These are phyloP conservation scores for Hypsopygia costalis DNA, from an alignment of 2,888 invertebrate species.

Conservation along the genomic window DNA sequence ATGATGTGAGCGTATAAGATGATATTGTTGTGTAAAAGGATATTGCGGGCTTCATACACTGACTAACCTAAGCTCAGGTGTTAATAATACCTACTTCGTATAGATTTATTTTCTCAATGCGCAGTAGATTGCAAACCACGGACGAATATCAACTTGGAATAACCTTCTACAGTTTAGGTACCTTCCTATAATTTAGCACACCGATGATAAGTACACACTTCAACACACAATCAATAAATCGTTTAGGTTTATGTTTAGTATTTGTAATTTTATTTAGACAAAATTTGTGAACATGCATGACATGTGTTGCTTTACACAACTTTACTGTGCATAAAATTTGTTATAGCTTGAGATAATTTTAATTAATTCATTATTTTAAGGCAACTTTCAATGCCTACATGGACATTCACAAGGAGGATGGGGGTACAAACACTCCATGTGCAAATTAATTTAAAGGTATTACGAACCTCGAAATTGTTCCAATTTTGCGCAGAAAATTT, in stretches of 20 bases:
- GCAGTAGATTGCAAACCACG: slow-evolving; percentile 1
- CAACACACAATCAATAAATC: slow-evolving; percentile 13
- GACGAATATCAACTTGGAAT: background rate
- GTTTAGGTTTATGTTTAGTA: slow-evolving; percentile 13
- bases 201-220: slow-evolving; percentile 14
- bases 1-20: slow-evolving; percentile 12
- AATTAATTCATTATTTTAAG: slow-evolving; percentile 37
- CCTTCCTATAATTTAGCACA: background rate
- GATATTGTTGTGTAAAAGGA: slow-evolving; percentile 13
- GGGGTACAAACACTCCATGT: slow-evolving; percentile 76
- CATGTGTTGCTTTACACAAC: slow-evolving; percentile 41
- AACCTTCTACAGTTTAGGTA: background rate
- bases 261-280: slow-evolving; percentile 28
- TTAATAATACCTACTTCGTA: background rate
- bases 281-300: slow-evolving; percentile 63
- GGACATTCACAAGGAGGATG: slow-evolving; percentile 70
- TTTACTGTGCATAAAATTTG: slow-evolving; percentile 59
- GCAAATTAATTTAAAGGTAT: slow-evolving; percentile 74
- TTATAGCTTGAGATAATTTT: slow-evolving; percentile 40
- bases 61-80: slow-evolving; percentile 8
- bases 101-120: slow-evolving; percentile 1
- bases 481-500: slow-evolving; percentile 91
- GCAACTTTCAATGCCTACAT: slow-evolving; percentile 39
- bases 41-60: slow-evolving; percentile 13
- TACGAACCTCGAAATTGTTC: slow-evolving; percentile 89